Evolutionary conservation across 2,888 invertebrate species (phyloP), one percentile per base, ranked within the genome.

Genomic region (Aproaerema taeniolella): DNA sequence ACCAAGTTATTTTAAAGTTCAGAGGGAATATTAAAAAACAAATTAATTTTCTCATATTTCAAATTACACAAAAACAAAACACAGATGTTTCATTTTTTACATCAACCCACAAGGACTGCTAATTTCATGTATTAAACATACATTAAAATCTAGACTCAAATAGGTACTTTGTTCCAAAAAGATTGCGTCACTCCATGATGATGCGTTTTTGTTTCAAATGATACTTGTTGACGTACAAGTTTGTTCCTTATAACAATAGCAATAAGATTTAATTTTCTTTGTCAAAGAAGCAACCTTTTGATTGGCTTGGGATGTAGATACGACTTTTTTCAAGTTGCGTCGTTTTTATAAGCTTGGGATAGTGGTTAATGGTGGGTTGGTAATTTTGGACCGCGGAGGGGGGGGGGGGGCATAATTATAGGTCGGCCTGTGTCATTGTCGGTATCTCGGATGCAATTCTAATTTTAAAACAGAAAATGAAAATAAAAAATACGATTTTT

Each of bases 351-450:
- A 67, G 67, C 64, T 58, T 61, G 71, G 71, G 67, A 70, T 79
- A 78, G 77, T 78, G 72, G 75, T 71, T 81, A 78, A 80, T 80
- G 81, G 75, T 61, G 61, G 68, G 61, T 59, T 59, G 56, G 80
- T 83, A 83, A 85, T 85, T 85, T 82, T 56, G 75, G 65, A 47
- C 45, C 43, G 52, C 46, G 58, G 54, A 20, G 20, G 52, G 55
- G 43, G 61, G 58, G 57, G 61, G 57, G 58, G 54, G 63, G 65
- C 76, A 80, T 83, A 86, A 83, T 86, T 80, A 81, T 67, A 74
- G 78, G 70, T 67, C 67, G 68, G 64, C 53, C 69, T 76, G 78
- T 85, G 85, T 86, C 85, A 85, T 85, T 86, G 83, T 68, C 75
- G 75, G 76, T 65, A 65, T 64, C 61, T 67, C 61, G 58, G 51